Base-by-base conservation (phyloP, 1,140 invertebrate species). In the Acarapis woodi region DNA sequence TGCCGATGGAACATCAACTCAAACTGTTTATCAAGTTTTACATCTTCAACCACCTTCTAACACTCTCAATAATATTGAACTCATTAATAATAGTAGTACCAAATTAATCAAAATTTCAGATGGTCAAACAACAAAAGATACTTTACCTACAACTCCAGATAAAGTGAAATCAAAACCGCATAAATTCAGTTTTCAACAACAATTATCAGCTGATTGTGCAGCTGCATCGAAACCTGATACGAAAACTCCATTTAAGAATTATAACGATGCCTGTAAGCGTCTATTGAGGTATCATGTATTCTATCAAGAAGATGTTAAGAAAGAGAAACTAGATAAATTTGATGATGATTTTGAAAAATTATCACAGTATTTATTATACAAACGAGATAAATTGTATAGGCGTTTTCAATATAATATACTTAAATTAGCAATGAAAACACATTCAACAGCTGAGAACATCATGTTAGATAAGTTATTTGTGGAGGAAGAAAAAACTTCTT, bases 261-360 rank as follows among this genome's bases (percentile, higher is more conserved):
- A 65, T 44, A 61, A 63, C 32, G 76, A 82, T 53, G 75, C 74
- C 3, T 73, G 72, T 38, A 70, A 74, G 48, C 58, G 75, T 32
- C 55, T 83, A 10, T 62, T 79, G 32, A 62, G 71, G 28, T 82
- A 78, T 56, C 78, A 83, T 54, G 73, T 76, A 36, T 69, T 70
- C 46, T 64, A 73, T 48, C 68, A 74, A 42, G 62, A 65, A 37
- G 63, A 67, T 30, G 56, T 68, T 16, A 65, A 62, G 41, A 58
- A 64, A 30, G 62, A 67, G 44, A 67, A 73, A 49, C 58, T 73
- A 29, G 58, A 64, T 30, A 71, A 75, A 45, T 40, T 72, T 39
- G 73, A 78, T 49, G 64, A 69, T 43, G 62, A 68, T 44, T 78
- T 78, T 53, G 70, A 73, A 45, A 58, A 68, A 43, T 68, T 70